These are phyloP conservation scores for Chloroclysta siterata DNA, from an alignment of 2,888 invertebrate species.

Conservation along the genomic window DNA sequence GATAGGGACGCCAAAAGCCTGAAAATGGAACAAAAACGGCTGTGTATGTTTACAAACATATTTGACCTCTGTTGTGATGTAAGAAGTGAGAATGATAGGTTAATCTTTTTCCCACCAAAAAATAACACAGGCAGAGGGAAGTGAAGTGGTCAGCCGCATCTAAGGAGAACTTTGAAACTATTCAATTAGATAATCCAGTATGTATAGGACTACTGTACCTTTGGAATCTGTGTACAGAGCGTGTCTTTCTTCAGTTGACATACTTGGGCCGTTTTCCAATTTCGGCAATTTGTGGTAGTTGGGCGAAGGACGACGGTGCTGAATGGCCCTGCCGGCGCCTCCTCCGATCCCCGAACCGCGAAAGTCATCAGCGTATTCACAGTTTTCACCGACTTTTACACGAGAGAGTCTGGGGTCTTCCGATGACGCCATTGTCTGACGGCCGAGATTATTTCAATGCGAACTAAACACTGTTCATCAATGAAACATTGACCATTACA, in stretches of 20 bases:
- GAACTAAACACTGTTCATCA: slow-evolving; percentile 64
- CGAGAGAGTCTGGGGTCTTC: slow-evolving; percentile 72
- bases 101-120: slow-evolving; percentile 82
- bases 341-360: slow-evolving; percentile 61
- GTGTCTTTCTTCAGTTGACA: slow-evolving; percentile 72
- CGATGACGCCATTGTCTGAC: slow-evolving; percentile 83
- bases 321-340: slow-evolving; percentile 73
- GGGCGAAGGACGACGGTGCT: slow-evolving; percentile 76
- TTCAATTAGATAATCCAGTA: slow-evolving; percentile 20
- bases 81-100: slow-evolving; percentile 73
- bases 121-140: slow-evolving; percentile 37
- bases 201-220: slow-evolving; percentile 57
- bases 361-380: slow-evolving; percentile 63
- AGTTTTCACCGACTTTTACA: slow-evolving; percentile 79
- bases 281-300: slow-evolving; percentile 78
- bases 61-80: slow-evolving; percentile 79
- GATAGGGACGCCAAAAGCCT: slow-evolving; percentile 22
- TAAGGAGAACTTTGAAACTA: slow-evolving; percentile 13
- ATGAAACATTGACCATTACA: slow-evolving; percentile 64
- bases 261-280: slow-evolving; percentile 77
- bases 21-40: slow-evolving; percentile 50
- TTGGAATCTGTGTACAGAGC: slow-evolving; percentile 66
- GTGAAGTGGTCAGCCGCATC: slow-evolving; percentile 13
- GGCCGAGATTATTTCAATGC: slow-evolving; percentile 62
- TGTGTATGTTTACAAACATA: slow-evolving; percentile 79